Evolutionary conservation across 1,140 invertebrate genomes (phyloP), one percentile per base, ranked within the genome.

Genomic region (Eufriesea mexicana): DNA sequence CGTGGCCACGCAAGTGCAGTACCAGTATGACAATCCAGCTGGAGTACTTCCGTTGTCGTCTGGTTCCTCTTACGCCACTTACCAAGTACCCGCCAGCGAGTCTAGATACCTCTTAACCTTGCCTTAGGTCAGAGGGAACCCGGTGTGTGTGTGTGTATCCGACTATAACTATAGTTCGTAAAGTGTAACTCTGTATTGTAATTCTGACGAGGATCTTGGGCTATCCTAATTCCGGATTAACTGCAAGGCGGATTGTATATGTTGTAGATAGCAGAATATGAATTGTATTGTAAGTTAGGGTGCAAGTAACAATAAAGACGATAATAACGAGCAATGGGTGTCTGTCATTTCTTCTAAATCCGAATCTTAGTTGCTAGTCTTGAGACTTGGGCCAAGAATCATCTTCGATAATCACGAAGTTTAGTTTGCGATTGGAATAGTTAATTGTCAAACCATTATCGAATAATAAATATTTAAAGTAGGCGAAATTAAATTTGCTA

Each of bases 51-150:
- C 92, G 1, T 20, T 90, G 12, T 42, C 79, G 18, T 23, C 78
- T 49, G 67, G 55, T 47, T 79, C 88, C 0, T 51, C 92, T 0
- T 89, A 85, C 57, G 76, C 91, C 5, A 71, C 90, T 47, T 93
- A 91, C 84, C 90, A 91, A 59, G 20, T 83, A 8, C 89, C 83
- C 2, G 84, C 83, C 5, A 35, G 72, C 28, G 93, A 94, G 9
- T 85, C 90, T 0, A 92, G 93, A 77, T 94, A 85, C 84, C 88
- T 94, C 9, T 71, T 94, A 20, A 87, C 91, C 42, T 87, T 94
- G 28, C 82, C 83, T 10, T 88, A 67, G 45, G 61, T 25, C 5
- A 2, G 14, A n/a, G 20, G 8, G 35, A 7, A 45, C 0, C 1
- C 10, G 2, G 0, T 59, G 20, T 35, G n/a, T 28, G 4, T 12